Base-by-base conservation (phyloP, 2,888 invertebrate genomes). In the Lasioglossum marginatum region DNA sequence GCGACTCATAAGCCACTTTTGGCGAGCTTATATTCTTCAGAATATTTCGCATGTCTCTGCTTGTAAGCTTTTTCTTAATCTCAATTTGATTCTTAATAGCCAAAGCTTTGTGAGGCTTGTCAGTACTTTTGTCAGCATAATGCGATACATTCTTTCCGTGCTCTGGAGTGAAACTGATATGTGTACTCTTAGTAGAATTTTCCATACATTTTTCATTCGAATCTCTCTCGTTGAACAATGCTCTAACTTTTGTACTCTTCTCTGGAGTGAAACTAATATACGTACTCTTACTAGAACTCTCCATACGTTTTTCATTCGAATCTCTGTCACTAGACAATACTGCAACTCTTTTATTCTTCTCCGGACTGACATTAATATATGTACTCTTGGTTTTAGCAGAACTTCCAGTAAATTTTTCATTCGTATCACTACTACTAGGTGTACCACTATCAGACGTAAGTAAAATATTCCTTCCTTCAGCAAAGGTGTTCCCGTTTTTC, bases 381-480 rank as follows among this genome's bases (percentile, higher is more conserved):
- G 85, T 87, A 27, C 43, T 79, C n/a, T 48, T 71, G n/a, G 78
- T 82, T 14, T 14, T 43, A 43, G 10, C 43, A n/a, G 85, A 86
- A 72, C 80, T 83, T 71, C 77, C 83, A n/a, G 66, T 37, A 31
- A 60, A 3, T 37, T 23, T 27, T 14, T 82, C 57, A 23, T 27
- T 14, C 16, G 23, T 48, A 12, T 83, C 82, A 4, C 72, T 89
- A 27, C 70, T 86, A 23, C 72, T 85, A 31, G 82, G 74, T 19
- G 88, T 85, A 31, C 87, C 90, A 19, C 93, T 91, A 27, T 92
- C 91, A 0, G 92, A 92, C 2, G 90, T 91, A 52, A 88, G 90
- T 23, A 82, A 77, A 16, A 0, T 8, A 8, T 82, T 86, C 31
- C 77, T 81, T 83, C 1, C 43, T 40, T 68, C 81, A 77, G 0